These are phyloP conservation scores for Peromyscus californicus DNA, from an alignment of 2,113 vertebrate genomes.

Conservation along the genomic window DNA sequence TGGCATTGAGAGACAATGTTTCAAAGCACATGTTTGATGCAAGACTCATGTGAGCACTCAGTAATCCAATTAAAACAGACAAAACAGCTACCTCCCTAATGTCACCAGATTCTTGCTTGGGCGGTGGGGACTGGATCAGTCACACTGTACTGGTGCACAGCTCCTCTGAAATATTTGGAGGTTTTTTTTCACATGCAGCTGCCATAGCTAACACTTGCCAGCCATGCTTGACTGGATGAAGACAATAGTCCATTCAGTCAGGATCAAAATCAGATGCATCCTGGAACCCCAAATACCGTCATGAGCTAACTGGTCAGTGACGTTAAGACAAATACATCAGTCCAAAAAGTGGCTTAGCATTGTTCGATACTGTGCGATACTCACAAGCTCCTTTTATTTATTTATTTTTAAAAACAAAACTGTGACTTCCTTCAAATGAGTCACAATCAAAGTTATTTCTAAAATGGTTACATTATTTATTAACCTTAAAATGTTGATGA, in stretches of 20 bases:
- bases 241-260: not conserved
- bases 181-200: not conserved
- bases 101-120: not conserved
- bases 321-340: not conserved
- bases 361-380: not conserved
- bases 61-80: not conserved
- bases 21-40: not conserved
- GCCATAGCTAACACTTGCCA: not conserved
- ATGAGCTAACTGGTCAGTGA: not conserved
- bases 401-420: not conserved
- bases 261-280: not conserved
- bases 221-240: not conserved
- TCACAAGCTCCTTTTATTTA: not conserved
- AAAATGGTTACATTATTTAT: not conserved
- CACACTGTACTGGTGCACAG: not conserved
- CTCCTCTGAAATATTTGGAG: not conserved
- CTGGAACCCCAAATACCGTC: not conserved
- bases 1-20: not conserved
- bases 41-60: not conserved
- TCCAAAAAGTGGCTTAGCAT: not conserved
- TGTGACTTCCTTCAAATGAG: not conserved
- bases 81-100: not conserved
- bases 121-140: not conserved
- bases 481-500: not conserved
- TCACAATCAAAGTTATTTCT: conserved; percentile 22